These are phyloP conservation scores for Ernsta delagoae DNA, from an alignment of 2,888 invertebrate genomes.

Conservation along the genomic window DNA sequence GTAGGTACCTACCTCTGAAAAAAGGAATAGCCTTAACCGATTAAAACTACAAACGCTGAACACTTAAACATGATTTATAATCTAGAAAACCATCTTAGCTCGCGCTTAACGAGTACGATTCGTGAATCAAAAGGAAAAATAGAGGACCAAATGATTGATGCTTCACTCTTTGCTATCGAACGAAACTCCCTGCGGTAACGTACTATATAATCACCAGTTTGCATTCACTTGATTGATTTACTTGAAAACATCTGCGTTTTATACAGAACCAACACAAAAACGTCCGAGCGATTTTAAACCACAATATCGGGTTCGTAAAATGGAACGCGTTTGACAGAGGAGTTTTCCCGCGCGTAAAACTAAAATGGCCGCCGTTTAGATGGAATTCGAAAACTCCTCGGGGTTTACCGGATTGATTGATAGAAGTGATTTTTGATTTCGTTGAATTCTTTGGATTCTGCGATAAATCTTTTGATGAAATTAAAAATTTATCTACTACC, in stretches of 20 bases:
- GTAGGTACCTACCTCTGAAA: not conserved
- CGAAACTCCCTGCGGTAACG: conserved; percentile 46
- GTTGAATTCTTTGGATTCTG: conserved; percentile 26
- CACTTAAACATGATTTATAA: conserved; percentile 36
- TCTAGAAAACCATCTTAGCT: conserved; percentile 28
- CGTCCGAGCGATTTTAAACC: conserved; percentile 34
- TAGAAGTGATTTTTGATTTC: conserved; percentile 40
- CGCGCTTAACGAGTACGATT: conserved; percentile 43
- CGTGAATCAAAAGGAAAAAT: conserved; percentile 54
- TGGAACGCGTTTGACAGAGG: conserved; percentile 27
- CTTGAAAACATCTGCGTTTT: conserved; percentile 39
- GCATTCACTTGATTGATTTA: conserved; percentile 57
- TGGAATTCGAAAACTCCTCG: conserved; percentile 41
- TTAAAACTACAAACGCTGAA: conserved; percentile 29
- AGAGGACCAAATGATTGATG: conserved; percentile 69
- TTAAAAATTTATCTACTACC: too few species aligned
- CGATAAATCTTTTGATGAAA: conserved; percentile 27
- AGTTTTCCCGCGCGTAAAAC: conserved; percentile 37
- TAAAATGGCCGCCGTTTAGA: conserved; percentile 38
- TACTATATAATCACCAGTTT: conserved; percentile 51
- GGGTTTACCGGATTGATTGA: conserved; percentile 41
- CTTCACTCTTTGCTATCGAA: conserved; percentile 48
- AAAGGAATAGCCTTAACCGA: conserved; percentile 1
- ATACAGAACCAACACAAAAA: conserved; percentile 26
- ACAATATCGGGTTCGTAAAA: conserved; percentile 24